phyloP scores from a whole-genome alignment of 2,113 vertebrate species.

The Pogonocichla stellata region DNA sequence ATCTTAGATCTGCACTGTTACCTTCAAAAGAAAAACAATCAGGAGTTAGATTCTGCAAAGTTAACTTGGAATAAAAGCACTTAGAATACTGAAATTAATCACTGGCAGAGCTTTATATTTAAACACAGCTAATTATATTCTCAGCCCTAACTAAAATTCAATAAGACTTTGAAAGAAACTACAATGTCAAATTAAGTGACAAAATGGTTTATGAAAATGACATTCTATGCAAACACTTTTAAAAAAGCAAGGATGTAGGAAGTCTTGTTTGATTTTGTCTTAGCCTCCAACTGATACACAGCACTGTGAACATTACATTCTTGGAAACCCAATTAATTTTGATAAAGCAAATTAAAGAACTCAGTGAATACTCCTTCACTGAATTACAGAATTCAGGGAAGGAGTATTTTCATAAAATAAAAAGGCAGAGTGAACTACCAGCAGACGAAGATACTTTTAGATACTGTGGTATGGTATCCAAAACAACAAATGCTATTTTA shows the following conservation, averaged over 20 bases:
- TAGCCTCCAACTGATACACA: neutral
- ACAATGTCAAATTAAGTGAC: neutral
- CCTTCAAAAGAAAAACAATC: slow-evolving; percentile 75
- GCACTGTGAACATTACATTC: neutral
- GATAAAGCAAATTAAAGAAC: neutral
- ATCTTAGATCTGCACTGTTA: slow-evolving; percentile 94
- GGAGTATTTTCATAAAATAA: neutral
- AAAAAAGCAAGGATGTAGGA: neutral
- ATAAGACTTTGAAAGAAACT: neutral
- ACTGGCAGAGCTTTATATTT: neutral
- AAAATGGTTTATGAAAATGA: neutral
- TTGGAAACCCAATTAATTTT: neutral
- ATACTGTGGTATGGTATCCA: neutral
- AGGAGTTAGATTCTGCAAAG: neutral
- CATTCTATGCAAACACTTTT: neutral
- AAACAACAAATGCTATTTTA: neutral
- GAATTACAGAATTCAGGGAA: neutral
- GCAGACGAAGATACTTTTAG: neutral
- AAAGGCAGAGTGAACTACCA: neutral
- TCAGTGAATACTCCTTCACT: no score
- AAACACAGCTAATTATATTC: slow-evolving; percentile 9
- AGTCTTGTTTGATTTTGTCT: neutral
- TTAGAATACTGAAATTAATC: neutral
- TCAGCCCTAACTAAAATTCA: slow-evolving; percentile 15
- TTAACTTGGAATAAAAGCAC: neutral